These are phyloP conservation scores for Hyles vespertilio DNA, from an alignment of 1,140 invertebrate species.

Conservation along the genomic window DNA sequence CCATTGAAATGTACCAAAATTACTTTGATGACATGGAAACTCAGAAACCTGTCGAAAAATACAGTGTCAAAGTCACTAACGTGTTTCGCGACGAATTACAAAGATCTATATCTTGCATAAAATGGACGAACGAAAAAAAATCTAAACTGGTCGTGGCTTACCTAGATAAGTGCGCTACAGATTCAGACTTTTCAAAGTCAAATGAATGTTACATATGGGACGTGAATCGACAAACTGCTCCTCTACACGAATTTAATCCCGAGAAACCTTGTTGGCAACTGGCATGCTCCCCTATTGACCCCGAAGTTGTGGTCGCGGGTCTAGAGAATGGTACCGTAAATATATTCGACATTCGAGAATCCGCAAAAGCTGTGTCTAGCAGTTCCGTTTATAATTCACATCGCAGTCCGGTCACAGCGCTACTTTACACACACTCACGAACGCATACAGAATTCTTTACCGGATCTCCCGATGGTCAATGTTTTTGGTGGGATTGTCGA, in stretches of 20 bases:
- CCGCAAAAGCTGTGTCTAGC: slow-evolving; percentile 73
- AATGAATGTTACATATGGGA: slow-evolving; percentile 87
- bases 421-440: slow-evolving; percentile 87
- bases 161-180: slow-evolving; percentile 77
- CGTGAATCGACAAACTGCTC: slow-evolving; percentile 86
- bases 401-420: slow-evolving; percentile 80
- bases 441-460: slow-evolving; percentile 90
- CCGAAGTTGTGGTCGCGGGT: slow-evolving; percentile 86
- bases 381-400: slow-evolving; percentile 82
- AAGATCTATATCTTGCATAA: slow-evolving; percentile 82
- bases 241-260: slow-evolving; percentile 81
- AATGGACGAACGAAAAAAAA: slow-evolving; percentile 89
- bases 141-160: slow-evolving; percentile 88
- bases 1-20: slow-evolving; percentile 92
- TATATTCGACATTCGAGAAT: slow-evolving; percentile 84
- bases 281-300: slow-evolving; percentile 91
- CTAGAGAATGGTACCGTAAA: slow-evolving; percentile 88
- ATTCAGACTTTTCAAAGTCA: slow-evolving; percentile 77
- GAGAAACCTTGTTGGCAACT: slow-evolving; percentile 82
- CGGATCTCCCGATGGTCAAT: slow-evolving; percentile 89
- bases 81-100: slow-evolving; percentile 79
- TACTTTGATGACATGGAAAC: slow-evolving; percentile 83
- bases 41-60: slow-evolving; percentile 76
- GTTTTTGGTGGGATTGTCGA: slow-evolving; percentile 89
- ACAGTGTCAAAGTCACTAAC: slow-evolving; percentile 81